Base-by-base conservation (phyloP, 1,140 invertebrate species). In the Sarcophaga bullata region DNA sequence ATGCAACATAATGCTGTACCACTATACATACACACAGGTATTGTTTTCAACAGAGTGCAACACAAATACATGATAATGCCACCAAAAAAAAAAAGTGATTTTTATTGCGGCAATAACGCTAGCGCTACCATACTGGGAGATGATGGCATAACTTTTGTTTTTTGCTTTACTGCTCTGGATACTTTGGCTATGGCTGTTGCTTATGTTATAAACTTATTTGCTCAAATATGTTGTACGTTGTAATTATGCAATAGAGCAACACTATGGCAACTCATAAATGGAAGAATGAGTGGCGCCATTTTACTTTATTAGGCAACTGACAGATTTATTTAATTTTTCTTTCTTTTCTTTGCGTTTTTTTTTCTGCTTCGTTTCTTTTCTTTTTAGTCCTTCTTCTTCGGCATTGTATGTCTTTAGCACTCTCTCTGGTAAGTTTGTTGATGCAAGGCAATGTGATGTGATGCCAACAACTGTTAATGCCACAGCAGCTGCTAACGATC, bases 241-340 rank as follows among this genome's bases (percentile, higher is more conserved):
- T 50, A 78, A n/a, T 50, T 52, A 78, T 19, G 48, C 48, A 78
- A 78, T 76, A 49, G 62, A 25, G 75, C 25, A 52, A 78, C 75
- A 78, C 75, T 50, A 52, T 50, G 19, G 48, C 19, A 76, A 17
- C 17, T 78, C 75, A 78, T 78, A 78, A 78, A 78, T 52, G 75
- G 75, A 78, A 78, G 75, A 78, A 78, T 78, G 48, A 78, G 75
- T 78, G 75, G 75, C 75, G 75, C 75, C 75, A 78, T 78, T 78
- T 78, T 78, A 78, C 49, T 78, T 7, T 78, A 78, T 78, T 78
- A 78, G 75, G 17, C 75, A 78, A 19, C n/a, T 78, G 75, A 19
- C 75, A 78, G 75, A 78, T 78, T 78, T 78, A 52, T 50, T 50
- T 49, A n/a, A 50, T 78, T 72, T 25, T 72, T 72, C 25, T n/a